Evolutionary conservation across 1,140 invertebrate genomes (phyloP).

Genomic region (Archivesica marissinica): DNA sequence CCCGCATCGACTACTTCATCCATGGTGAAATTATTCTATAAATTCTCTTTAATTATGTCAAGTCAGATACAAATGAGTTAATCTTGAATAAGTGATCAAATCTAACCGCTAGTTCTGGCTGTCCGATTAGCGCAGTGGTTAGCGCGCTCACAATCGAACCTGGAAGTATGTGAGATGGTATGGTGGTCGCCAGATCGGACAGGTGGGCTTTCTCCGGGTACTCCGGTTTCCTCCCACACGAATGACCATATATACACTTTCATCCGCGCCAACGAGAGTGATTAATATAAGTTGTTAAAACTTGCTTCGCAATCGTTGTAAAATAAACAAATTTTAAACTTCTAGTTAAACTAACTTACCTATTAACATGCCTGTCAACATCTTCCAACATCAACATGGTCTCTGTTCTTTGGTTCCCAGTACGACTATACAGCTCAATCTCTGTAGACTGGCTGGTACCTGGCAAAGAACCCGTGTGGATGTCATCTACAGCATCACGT

Average conservation of each 20-base stretch:
- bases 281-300: too few species aligned
- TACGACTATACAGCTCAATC: slow-evolving; percentile 14
- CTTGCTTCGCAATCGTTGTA: too few species aligned
- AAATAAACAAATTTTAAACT: not conserved
- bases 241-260: too few species aligned
- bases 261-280: too few species aligned
- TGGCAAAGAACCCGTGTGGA: not conserved
- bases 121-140: too few species aligned
- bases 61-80: not conserved
- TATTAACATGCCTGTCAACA: slow-evolving; percentile 38
- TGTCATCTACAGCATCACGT: slow-evolving; percentile 18
- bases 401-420: not conserved
- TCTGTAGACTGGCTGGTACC: slow-evolving; percentile 4
- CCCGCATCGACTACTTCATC: not conserved
- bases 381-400: not conserved
- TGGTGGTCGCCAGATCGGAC: too few species aligned
- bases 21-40: not conserved
- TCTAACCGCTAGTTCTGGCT: too few species aligned
- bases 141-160: too few species aligned
- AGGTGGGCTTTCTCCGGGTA: too few species aligned
- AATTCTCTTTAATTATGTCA: not conserved
- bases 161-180: too few species aligned
- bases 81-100: not conserved
- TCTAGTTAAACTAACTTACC: not conserved
- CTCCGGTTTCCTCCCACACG: too few species aligned